Conservation (phyloP, 2,888 invertebrate genomes). For the Thecocarcelia acutangulata region DNA sequence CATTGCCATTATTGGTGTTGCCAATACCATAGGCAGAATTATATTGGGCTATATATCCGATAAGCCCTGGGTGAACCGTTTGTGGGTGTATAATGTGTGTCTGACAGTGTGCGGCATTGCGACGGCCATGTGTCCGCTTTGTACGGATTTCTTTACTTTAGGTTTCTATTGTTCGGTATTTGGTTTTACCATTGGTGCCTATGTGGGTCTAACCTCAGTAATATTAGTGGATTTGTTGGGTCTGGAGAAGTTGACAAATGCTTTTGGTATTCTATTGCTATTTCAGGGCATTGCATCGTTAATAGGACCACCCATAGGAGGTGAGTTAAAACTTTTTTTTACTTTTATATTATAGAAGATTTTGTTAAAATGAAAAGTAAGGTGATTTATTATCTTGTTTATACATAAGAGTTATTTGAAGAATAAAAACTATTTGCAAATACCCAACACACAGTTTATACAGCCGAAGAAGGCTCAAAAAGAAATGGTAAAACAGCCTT, state of each 20-base stretch:
- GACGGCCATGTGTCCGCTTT: constrained; percentile 90
- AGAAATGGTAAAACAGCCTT: too few relatives aligned
- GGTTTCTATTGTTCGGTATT: constrained; percentile 90
- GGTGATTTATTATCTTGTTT: too few relatives aligned
- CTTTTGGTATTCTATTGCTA: constrained; percentile 94
- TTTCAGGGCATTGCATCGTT: constrained; percentile 97
- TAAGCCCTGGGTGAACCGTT: constrained; percentile 94
- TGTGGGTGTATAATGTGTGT: constrained; percentile 93
- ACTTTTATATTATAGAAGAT: too few relatives aligned
- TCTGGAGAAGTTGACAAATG: constrained; percentile 96
- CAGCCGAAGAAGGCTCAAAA: too few relatives aligned
- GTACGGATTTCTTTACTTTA: constrained; percentile 87
- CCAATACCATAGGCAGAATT: constrained; percentile 94
- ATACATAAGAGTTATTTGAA: too few relatives aligned
- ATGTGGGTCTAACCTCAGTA: constrained; percentile 97
- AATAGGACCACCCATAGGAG: constrained; percentile 95
- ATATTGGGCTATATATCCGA: constrained; percentile 93
- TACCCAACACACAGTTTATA: too few relatives aligned
- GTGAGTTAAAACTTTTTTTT: constrained; percentile 82
- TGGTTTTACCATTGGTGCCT: constrained; percentile 96
- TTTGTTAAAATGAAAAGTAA: too few relatives aligned
- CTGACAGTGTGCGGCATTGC: constrained; percentile 94
- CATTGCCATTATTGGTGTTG: constrained; percentile 90
- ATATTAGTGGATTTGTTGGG: constrained; percentile 96
- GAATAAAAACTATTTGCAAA: too few relatives aligned